Conservation (phyloP, 2,888 invertebrate genomes). For the Tenthredo distinguenda region DNA sequence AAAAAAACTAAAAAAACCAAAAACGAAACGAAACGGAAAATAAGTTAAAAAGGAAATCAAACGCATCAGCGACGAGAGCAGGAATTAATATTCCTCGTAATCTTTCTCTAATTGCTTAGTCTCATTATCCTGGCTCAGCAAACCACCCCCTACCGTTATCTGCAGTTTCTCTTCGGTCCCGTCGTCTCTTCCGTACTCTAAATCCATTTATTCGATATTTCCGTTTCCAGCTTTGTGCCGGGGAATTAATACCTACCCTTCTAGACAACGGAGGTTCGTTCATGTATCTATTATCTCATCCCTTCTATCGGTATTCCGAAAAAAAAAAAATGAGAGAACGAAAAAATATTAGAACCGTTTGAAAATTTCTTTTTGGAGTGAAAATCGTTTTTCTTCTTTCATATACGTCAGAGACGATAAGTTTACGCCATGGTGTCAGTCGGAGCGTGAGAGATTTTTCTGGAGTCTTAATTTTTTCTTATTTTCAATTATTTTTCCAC, state of each 20-base stretch:
- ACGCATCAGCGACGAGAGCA: not conserved
- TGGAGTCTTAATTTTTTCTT: not conserved
- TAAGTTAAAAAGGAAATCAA: not conserved
- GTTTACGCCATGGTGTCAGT: no score
- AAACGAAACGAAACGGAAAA: not conserved
- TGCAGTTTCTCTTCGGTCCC: constrained; percentile 3
- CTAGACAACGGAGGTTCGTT: no score
- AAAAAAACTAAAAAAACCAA: not conserved
- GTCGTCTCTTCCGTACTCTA: not conserved
- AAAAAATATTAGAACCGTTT: no score
- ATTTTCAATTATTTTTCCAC: constrained; percentile 7
- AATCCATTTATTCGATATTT: constrained; percentile 34
- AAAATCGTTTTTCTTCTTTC: no score
- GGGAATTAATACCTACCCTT: not conserved
- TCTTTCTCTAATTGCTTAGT: constrained; percentile 37
- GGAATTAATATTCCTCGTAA: constrained; percentile 32
- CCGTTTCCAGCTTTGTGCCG: not conserved
- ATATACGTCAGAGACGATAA: no score
- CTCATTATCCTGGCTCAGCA: constrained; percentile 20
- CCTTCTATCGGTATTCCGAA: no score
- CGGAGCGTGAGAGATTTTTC: not conserved
- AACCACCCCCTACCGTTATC: not conserved
- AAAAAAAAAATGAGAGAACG: no score
- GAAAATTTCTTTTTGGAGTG: no score
- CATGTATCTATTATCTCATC: not conserved